Evolutionary conservation across 1,140 invertebrate genomes (phyloP).

Genomic region (Gyrodactylus salaris): DNA sequence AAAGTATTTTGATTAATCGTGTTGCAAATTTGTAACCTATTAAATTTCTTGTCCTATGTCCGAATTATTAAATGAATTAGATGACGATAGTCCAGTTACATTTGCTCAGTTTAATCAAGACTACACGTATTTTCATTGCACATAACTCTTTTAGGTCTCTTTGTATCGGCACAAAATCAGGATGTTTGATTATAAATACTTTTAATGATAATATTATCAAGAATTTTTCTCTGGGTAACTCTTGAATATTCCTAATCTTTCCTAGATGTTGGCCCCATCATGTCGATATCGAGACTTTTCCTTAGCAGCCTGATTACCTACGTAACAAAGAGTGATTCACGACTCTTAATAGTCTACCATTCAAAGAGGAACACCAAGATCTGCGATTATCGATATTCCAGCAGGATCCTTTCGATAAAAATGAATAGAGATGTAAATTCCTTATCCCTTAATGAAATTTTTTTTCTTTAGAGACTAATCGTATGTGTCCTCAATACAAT

Average conservation of each 20-base stretch:
- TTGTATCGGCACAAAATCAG: background rate
- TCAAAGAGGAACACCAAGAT: slow-evolving; percentile 93
- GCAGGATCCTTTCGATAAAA: slow-evolving; percentile 75
- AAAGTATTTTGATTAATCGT: too few species aligned
- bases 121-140: background rate
- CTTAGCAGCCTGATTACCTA: slow-evolving; percentile 77
- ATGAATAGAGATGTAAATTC: slow-evolving; percentile 57
- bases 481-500: slow-evolving; percentile 85
- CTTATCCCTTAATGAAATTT: slow-evolving; percentile 9
- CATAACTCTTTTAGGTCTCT: background rate
- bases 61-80: background rate
- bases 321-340: slow-evolving; percentile 53
- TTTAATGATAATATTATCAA: background rate
- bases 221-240: background rate
- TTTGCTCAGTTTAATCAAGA: background rate
- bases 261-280: background rate
- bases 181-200: background rate
- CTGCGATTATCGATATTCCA: slow-evolving; percentile 85
- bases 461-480: slow-evolving; percentile 38
- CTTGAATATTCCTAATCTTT: background rate
- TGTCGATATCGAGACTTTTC: slow-evolving; percentile 31
- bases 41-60: too few species aligned
- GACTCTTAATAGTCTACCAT: slow-evolving; percentile 75
- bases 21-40: too few species aligned
- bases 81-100: background rate